Evolutionary conservation across 1,140 invertebrate species (phyloP), one percentile per base, ranked within the genome.

Genomic region (Harpegnathos saltator): DNA sequence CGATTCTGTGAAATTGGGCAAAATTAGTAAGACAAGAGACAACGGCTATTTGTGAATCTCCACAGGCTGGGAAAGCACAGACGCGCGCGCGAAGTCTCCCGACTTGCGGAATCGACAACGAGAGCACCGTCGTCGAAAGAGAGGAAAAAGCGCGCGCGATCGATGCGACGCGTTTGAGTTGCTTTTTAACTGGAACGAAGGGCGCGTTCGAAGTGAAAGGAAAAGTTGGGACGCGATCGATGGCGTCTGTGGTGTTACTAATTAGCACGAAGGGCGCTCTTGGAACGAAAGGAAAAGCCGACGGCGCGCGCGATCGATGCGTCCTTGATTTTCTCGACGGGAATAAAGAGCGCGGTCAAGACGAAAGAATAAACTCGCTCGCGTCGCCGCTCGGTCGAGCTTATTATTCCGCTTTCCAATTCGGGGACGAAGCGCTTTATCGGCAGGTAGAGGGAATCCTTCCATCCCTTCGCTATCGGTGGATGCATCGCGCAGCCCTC

Each of bases 131-230:
- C 2, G 56, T 4, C 19, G 50, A 4, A 26, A 68, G 58, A 29
- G 22, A 59, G 44, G 29, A 12, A 71, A 80, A 58, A 71, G 22
- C 26, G 29, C 26, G 29, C 7, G 24, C 75, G 75, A 80, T 80
- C 75, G 65, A 71, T 80, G 52, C 3, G 50, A 58, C 75, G 14
- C 75, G n/a, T 71, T 80, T 11, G 11, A 44, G 38, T 9, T 44
- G 75, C 65, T 80, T 80, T 80, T 80, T 80, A 80, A 71, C 65
- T 80, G 38, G 52, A 58, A 44, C 75, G 75, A 80, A 80, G 75
- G 75, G 75, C 75, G 75, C 75, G 24, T 80, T 80, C 75, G 65
- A 80, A 80, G 75, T 80, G 75, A 80, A 80, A 80, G 75, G 75
- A 80, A 80, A 80, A 80, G 75, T 80, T 29, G 52, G 65, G 38